These are phyloP conservation scores for Phaenicophaeus curvirostris DNA, from an alignment of 2,797 vertebrate genomes.

Conservation along the genomic window DNA sequence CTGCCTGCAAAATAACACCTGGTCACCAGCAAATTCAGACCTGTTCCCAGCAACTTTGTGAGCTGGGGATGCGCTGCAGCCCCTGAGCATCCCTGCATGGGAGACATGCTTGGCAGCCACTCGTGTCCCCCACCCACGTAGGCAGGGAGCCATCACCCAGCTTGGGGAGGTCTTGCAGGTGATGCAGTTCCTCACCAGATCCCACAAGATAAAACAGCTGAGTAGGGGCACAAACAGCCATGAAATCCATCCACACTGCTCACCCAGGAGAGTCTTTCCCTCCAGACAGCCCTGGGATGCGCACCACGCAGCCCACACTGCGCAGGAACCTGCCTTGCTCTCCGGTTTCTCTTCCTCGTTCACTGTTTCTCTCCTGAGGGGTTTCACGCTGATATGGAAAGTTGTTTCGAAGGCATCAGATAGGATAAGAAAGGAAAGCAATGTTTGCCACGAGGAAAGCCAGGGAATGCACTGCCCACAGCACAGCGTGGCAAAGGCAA, in stretches of 20 bases:
- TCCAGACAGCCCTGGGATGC: neutral
- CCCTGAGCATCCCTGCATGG: neutral
- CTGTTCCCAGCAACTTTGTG: fast-evolving
- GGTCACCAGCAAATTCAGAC: neutral
- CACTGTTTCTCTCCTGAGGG: neutral
- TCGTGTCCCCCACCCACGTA: fast-evolving
- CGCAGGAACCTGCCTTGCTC: fast-evolving
- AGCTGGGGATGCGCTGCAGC: neutral
- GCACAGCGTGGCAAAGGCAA: neutral
- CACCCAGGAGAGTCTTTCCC: neutral
- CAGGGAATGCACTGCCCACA: neutral
- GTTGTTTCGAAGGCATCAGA: neutral
- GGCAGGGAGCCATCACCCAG: neutral
- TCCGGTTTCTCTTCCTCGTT: neutral
- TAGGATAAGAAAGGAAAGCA: neutral
- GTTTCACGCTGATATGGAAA: neutral
- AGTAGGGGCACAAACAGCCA: neutral
- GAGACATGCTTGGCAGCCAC: neutral
- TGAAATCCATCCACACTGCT: fast-evolving
- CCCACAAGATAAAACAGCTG: no score
- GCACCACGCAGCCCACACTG: fast-evolving
- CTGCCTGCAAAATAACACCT: fast-evolving
- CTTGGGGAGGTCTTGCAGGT: neutral
- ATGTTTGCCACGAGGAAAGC: fast-evolving
- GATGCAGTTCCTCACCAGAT: fast-evolving